These are phyloP conservation scores for Euclidia mi DNA, from an alignment of 2,888 invertebrate species.

Conservation along the genomic window DNA sequence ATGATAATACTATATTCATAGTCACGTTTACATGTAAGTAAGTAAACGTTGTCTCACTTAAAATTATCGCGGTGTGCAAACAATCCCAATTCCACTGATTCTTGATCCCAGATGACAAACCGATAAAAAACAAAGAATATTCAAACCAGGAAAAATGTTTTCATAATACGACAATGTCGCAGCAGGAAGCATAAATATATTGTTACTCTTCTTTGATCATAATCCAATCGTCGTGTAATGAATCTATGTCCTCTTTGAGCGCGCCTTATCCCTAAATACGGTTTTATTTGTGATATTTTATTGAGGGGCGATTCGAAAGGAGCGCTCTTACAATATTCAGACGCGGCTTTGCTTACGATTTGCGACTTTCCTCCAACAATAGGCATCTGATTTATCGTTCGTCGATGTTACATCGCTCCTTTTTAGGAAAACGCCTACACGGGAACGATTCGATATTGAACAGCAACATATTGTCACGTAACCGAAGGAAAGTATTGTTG, in stretches of 20 bases:
- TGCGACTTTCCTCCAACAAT: constrained; percentile 74
- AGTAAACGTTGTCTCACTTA: too few relatives aligned
- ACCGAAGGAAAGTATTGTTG: constrained; percentile 52
- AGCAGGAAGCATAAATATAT: constrained; percentile 20
- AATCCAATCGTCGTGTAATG: constrained; percentile 46
- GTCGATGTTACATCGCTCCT: constrained; percentile 67
- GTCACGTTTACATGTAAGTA: too few relatives aligned
- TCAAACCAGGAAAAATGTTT: not conserved
- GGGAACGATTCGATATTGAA: constrained; percentile 63
- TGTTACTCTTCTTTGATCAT: constrained; percentile 32
- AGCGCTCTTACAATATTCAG: constrained; percentile 61
- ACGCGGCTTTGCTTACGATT: constrained; percentile 69
- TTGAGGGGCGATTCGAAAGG: constrained; percentile 55
- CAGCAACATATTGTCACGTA: constrained; percentile 55
- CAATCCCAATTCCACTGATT: too few relatives aligned
- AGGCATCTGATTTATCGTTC: constrained; percentile 74
- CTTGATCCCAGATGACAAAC: not conserved
- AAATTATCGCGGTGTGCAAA: too few relatives aligned
- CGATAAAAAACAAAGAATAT: constrained; percentile 1
- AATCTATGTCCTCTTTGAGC: constrained; percentile 35
- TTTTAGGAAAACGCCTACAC: constrained; percentile 70
- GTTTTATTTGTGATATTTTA: constrained; percentile 58
- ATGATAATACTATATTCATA: too few relatives aligned
- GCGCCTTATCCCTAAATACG: constrained; percentile 39
- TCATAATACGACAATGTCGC: constrained; percentile 1